Base-by-base conservation (phyloP, 2,888 invertebrate species). In the Nemoura dubitans region DNA sequence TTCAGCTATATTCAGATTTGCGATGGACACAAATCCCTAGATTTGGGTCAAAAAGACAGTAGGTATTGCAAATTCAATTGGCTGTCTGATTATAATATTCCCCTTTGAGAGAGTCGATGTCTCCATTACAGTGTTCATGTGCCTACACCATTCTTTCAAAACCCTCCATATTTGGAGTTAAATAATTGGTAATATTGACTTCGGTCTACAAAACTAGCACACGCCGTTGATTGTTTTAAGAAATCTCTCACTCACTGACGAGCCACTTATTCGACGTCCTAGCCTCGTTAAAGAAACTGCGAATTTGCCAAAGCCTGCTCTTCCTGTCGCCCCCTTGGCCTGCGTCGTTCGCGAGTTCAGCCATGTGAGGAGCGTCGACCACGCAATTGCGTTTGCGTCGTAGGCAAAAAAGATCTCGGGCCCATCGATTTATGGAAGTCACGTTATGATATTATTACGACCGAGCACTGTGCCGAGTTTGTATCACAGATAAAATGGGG, bases 181-280 rank as follows among this genome's bases (percentile, higher is more conserved):
- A 59, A 59, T 59, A 59, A 59, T 59, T 59, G 59, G 59, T 59
- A 59, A 59, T 59, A 59, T 59, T 59, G 59, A 59, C 59, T 59
- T 59, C 59, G 59, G 59, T 59, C 21, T 21, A 59, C 59, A 59
- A 59, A 59, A 59, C 59, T 59, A 59, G 59, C 59, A 59, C 59
- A 59, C 59, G 59, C 21, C 21, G 21, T 59, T 59, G 59, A 59
- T 59, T 59, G 59, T 59, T 59, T 7, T 21, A 59, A 14, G 21
- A 59, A 59, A 59, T 59, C 14, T 59, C 59, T 59, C 59, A 59
- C 59, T 59, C 59, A 14, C 3, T 21, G 16, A 21, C 21, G 10
- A 59, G 59, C 2, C 14, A 59, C 59, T 21, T 21, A 59, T 14
- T 59, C 59, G 3, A 59, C 59, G 59, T 59, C 59, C 36, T 3